Base-by-base conservation (phyloP, 2,113 vertebrate species). In the Salvelinus sp. region DNA sequence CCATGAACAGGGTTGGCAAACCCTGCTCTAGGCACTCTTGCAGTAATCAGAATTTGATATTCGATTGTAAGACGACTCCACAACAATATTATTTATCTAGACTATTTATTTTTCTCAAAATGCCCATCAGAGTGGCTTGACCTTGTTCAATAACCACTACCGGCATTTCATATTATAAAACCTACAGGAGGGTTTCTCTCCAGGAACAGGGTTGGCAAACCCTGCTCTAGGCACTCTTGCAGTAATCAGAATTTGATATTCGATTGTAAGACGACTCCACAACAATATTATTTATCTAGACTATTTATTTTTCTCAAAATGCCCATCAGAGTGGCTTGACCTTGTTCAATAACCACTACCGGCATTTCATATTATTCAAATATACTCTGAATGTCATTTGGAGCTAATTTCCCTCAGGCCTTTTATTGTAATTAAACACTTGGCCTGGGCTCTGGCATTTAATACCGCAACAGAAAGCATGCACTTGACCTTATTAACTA, bases 341-440 rank as follows among this genome's bases (percentile, higher is more conserved):
- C 25, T 23, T 16, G 33, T 3, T 22, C 9, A 76, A 63, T 18
- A 70, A 62, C 38, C 22, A 70, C 54, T 3, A 16, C 18, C 12
- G 23, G 9, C 3, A 13, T 58, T 48, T 44, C 25, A n/a, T 44
- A 66, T 74, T 68, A 69, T 38, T 63, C 44, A 79, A 73, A 48
- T 27, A 80, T 63, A 0, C 16, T 66, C 72, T 57, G 74, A 83
- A 76, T 75, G 47, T 79, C 75, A 84, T 75, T 63, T 73, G 69
- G 78, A 78, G 62, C 58, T 69, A 20, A 72, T 44, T 78, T 28
- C 70, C 74, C 50, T 3, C 7, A 4, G 69, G 47, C 70, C 44
- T 74, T 76, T 77, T 16, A 81, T 22, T 71, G 30, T 58, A 73
- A 83, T 84, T 78, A 80, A 86, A 76, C 72, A 79, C 50, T 75